phyloP scores from a whole-genome alignment of 1,140 invertebrate species.

The Penaeus vannamei region DNA sequence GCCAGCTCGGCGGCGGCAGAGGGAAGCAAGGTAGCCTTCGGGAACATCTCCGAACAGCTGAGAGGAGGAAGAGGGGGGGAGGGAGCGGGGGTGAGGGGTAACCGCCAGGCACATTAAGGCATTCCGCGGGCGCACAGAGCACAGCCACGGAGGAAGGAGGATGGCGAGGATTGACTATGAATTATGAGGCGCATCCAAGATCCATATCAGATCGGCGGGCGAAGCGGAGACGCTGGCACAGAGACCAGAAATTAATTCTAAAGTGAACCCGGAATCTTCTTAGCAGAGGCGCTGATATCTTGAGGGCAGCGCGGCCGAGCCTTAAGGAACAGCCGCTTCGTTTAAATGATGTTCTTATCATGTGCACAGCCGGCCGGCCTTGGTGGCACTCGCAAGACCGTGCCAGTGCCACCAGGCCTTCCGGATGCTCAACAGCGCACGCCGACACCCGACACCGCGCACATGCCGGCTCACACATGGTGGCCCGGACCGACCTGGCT shows the following conservation, averaged over 20 bases:
- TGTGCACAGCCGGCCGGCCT: neutral
- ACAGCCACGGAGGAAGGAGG: neutral
- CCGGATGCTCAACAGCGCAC: slow-evolving; percentile 32
- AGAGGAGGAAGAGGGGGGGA: neutral
- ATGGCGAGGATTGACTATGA: neutral
- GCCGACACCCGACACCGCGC: slow-evolving; percentile 57
- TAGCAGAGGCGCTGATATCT: no score
- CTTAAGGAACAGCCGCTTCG: no score
- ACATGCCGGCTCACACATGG: slow-evolving; percentile 61
- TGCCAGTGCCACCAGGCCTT: neutral
- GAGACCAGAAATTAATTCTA: no score
- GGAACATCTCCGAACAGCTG: no score
- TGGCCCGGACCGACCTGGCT: neutral
- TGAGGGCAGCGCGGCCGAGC: no score
- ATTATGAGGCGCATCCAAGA: no score
- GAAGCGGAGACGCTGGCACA: no score
- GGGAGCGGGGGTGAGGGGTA: neutral
- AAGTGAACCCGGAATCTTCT: no score
- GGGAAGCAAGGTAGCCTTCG: no score
- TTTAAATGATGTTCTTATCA: no score
- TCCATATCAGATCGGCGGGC: no score
- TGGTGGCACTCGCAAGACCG: neutral
- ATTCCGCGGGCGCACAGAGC: neutral
- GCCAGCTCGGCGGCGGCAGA: no score
- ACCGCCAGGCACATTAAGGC: neutral